Base-by-base conservation (phyloP, 2,888 invertebrate species). In the Noctua comes region DNA sequence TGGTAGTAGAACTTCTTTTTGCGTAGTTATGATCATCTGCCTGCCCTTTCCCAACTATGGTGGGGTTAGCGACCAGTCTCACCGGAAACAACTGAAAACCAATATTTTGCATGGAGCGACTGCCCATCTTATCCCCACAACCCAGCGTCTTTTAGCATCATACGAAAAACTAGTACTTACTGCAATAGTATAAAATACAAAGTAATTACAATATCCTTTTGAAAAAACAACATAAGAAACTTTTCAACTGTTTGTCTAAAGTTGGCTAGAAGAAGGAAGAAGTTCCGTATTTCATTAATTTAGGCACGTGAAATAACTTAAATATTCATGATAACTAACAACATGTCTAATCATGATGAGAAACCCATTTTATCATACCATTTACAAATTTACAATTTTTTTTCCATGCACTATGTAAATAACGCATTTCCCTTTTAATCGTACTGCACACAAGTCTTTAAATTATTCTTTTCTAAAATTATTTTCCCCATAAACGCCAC, bases 381-480 rank as follows among this genome's bases (percentile, higher is more conserved):
- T 69, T 73, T 70, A 18, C n/a, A n/a, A n/a, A n/a, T 36, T 48
- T 8, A 73, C 24, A 13, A n/a, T n/a, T n/a, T n/a, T n/a, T n/a
- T n/a, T n/a, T n/a, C n/a, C n/a, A n/a, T n/a, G n/a, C 24, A 24
- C 21, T 13, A 40, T 43, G 10, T 16, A 57, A 54, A 54, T n/a
- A 31, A 57, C 5, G 11, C 2, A 31, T 31, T 48, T 24, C 7
- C 13, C 2, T 48, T 79, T 6, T 40, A 13, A 7, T 27, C 2
- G 4, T 18, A 5, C 51, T 24, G n/a, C 10, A 54, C n/a, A 36
- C n/a, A 6, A 7, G 7, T 2, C 16, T 36, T 6, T 21, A n/a
- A 40, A n/a, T 48, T n/a, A 31, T 66, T 31, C 1, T 48, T n/a
- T 27, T 16, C 18, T 7, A 2, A 54, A 46, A 43, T 36, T 43